A percentile compares a stretch with the other conserved stretches of the same genome.
Conservation (phyloP, 2,113 vertebrate species). For the Enhydra lutris region DNA sequence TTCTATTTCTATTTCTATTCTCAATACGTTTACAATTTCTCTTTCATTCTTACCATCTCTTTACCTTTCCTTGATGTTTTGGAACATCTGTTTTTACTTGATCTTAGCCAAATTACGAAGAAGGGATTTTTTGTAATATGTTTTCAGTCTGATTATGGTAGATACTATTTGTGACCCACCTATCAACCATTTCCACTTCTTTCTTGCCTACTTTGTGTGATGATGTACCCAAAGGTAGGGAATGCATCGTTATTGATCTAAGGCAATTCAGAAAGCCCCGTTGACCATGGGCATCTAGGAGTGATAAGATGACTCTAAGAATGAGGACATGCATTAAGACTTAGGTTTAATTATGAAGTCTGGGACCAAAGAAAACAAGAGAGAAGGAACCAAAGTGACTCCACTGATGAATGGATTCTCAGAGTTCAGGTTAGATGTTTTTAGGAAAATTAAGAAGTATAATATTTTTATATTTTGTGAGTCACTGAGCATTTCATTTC, state of each 20-base stretch:
- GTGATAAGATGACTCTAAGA: neutral
- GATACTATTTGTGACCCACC: neutral
- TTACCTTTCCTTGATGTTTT: neutral
- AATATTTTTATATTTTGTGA: neutral
- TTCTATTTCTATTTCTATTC: constrained; percentile 1
- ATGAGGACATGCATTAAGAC: neutral
- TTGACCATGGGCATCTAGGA: neutral
- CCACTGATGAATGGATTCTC: neutral
- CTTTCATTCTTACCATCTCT: neutral
- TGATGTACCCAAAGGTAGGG: neutral
- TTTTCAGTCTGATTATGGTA: neutral
- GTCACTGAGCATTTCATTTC: neutral
- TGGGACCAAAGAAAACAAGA: neutral
- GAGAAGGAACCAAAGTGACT: neutral
- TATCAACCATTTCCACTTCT: neutral
- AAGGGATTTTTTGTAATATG: neutral
- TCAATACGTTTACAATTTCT: neutral
- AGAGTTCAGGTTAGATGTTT: neutral
- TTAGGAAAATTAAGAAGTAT: neutral
- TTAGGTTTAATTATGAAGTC: neutral
- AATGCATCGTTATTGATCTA: neutral
- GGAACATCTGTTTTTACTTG: neutral
- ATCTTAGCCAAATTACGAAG: neutral
- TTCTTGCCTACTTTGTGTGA: neutral
- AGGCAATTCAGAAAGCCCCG: neutral